These are phyloP conservation scores for Ceratoteleas bidentatus DNA, from an alignment of 1,140 invertebrate species.

Conservation along the genomic window DNA sequence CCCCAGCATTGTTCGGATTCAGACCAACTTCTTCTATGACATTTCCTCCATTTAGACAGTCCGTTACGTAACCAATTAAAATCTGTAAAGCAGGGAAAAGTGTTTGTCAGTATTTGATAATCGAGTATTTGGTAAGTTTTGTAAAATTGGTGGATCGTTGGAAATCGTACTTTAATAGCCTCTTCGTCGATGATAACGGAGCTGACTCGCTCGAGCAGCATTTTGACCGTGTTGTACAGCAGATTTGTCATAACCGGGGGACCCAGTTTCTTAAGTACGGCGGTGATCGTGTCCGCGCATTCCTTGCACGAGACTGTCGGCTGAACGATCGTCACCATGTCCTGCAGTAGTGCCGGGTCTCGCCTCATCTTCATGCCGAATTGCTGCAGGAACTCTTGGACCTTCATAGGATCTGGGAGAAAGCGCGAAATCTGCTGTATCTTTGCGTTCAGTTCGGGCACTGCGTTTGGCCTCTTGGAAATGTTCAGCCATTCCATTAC, in stretches of 20 bases:
- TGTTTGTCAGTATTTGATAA: no score
- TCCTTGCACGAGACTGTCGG: slow-evolving; percentile 94
- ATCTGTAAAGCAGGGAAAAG: no score
- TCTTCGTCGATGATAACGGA: slow-evolving; percentile 97
- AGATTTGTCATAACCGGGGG: slow-evolving; percentile 96
- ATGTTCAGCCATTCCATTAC: slow-evolving; percentile 93
- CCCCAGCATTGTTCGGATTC: slow-evolving; percentile 89
- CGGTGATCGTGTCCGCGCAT: slow-evolving; percentile 89
- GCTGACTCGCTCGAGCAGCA: slow-evolving; percentile 95
- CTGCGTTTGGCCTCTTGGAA: slow-evolving; percentile 86
- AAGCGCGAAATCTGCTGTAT: slow-evolving; percentile 85
- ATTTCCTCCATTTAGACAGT: slow-evolving; percentile 86
- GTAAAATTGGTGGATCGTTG: no score
- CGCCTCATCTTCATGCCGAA: slow-evolving; percentile 92
- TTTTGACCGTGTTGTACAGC: slow-evolving; percentile 97
- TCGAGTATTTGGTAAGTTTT: no score
- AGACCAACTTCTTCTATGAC: slow-evolving; percentile 89
- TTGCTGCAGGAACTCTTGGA: slow-evolving; percentile 94
- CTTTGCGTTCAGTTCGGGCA: slow-evolving; percentile 84
- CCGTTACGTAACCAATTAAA: slow-evolving; percentile 80
- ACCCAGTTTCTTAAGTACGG: slow-evolving; percentile 95
- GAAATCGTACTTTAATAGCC: slow-evolving; percentile 85
- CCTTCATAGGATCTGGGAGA: slow-evolving; percentile 96
- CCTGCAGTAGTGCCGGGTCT: slow-evolving; percentile 88
- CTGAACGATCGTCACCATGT: slow-evolving; percentile 92